Evolutionary conservation across 2,113 vertebrate species (phyloP), one percentile per base, ranked within the genome.

Genomic region (Notiomystis cincta): DNA sequence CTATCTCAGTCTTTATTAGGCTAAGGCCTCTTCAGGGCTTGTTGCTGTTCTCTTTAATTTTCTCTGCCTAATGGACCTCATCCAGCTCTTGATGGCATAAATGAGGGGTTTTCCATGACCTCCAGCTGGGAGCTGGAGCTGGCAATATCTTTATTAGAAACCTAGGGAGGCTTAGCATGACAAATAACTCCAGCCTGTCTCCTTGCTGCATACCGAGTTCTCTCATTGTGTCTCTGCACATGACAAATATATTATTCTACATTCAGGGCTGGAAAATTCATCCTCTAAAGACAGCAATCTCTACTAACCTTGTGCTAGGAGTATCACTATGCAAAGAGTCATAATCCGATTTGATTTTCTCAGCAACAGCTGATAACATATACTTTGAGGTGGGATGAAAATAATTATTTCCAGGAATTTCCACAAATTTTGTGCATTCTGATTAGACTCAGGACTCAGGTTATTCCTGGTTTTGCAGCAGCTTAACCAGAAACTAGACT

Each of bases 1-100:
- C 56, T 31, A 40, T 95, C 90, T 93, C 67, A 62, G 35, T 56
- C 75, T 96, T 92, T 95, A 83, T 96, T 93, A 95, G 67, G 67
- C 47, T 58, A 86, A 92, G 82, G 65, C 67, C n/a, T 97, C 92
- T 93, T 94, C 90, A 90, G 93, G 90, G 85, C 79, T 96, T 90
- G 64, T 73, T 90, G 79, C 79, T 93, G 88, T 90, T 96, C 93
- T 96, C 88, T 92, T 96, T 94, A 80, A 93, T 94, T 95, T 95
- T 97, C 85, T 65, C 76, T 96, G 95, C 90, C 53, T 96, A 90
- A 96, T 94, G 90, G 93, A 96, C 88, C 90, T 78, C 60, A 93
- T 95, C 90, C 76, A 89, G 80, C 44, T 87, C 67, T 75, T 81
- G 40, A 90, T 94, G 85, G 60, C 2, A 0, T 81, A 95, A 94